Conservation (phyloP, 2,797 vertebrate species). For the Peromyscus aztecus region DNA sequence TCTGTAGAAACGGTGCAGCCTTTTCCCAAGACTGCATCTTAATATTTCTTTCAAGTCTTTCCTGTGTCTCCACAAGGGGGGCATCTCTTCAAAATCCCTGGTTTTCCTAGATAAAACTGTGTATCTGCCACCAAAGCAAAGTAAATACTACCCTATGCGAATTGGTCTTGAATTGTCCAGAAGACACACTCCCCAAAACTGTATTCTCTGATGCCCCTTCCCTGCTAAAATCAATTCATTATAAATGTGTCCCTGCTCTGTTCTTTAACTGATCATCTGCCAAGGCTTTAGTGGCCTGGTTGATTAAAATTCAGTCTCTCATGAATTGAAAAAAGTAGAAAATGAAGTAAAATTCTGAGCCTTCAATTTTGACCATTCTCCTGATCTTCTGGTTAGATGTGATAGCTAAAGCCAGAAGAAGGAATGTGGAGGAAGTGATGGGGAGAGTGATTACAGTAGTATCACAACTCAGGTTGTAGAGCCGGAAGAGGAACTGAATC, state of each 20-base stretch:
- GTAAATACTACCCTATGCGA: not conserved
- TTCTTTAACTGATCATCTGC: not conserved
- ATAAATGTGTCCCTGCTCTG: not conserved
- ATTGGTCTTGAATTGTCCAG: not conserved
- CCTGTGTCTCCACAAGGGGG: not conserved
- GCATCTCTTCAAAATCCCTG: conserved; percentile 1
- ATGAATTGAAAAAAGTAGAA: not conserved
- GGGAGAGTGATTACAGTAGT: not conserved
- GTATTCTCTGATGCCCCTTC: not conserved
- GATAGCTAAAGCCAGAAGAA: not conserved
- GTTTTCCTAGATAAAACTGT: conserved; percentile 31
- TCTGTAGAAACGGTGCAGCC: not conserved
- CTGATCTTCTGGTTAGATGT: not conserved
- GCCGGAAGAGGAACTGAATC: not conserved
- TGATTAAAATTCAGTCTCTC: conserved; percentile 42
- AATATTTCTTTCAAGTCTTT: conserved; percentile 6
- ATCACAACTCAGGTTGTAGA: too few relatives aligned
- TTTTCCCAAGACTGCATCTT: not conserved
- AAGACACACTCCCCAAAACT: not conserved
- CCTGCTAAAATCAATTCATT: not conserved
- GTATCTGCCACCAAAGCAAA: not conserved
- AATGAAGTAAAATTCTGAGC: not conserved
- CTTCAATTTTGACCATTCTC: not conserved
- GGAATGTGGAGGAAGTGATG: not conserved
- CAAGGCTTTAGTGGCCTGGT: not conserved